Percentiles rank a stretch among this genome's conserved stretches.
Evolutionary conservation across 2,888 invertebrate genomes (phyloP).

Genomic region (Apotomis turbidana): DNA sequence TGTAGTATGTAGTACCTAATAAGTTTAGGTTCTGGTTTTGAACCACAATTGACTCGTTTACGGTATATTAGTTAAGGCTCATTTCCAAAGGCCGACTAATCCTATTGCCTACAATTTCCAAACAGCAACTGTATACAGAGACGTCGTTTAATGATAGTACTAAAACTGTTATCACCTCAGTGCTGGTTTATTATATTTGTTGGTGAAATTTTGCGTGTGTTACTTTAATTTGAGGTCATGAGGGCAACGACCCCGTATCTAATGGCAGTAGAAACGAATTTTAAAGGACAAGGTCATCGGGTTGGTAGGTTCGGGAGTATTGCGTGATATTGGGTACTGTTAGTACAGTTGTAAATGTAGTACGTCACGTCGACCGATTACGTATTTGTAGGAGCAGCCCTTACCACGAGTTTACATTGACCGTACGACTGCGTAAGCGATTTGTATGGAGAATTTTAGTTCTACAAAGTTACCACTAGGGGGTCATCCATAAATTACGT

Average conservation of each 20-base stretch:
- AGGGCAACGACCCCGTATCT: constrained; percentile 4
- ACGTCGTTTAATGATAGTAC: background rate
- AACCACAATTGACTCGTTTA: too few species aligned
- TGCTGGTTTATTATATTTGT: background rate
- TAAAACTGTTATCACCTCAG: constrained; percentile 9
- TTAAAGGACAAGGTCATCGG: constrained; percentile 25
- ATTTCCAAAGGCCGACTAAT: too few species aligned
- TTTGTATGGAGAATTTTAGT: too few species aligned
- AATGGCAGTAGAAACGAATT: constrained; percentile 7
- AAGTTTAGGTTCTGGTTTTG: too few species aligned
- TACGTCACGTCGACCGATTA: background rate
- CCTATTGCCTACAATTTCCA: too few species aligned
- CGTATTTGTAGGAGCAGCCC: too few species aligned
- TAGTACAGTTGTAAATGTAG: background rate
- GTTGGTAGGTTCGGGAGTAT: background rate
- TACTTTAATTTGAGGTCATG: background rate
- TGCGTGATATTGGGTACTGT: constrained; percentile 4
- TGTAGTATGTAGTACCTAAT: too few species aligned
- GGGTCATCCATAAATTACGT: too few species aligned
- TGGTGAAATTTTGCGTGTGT: background rate
- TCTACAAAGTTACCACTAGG: too few species aligned
- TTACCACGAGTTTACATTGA: too few species aligned
- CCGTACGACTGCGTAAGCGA: too few species aligned
- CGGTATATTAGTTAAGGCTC: too few species aligned
- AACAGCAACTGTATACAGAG: background rate